Evolutionary conservation across 2,113 vertebrate genomes (phyloP), one percentile per base, ranked within the genome.

Genomic region (Cervus canadensis): DNA sequence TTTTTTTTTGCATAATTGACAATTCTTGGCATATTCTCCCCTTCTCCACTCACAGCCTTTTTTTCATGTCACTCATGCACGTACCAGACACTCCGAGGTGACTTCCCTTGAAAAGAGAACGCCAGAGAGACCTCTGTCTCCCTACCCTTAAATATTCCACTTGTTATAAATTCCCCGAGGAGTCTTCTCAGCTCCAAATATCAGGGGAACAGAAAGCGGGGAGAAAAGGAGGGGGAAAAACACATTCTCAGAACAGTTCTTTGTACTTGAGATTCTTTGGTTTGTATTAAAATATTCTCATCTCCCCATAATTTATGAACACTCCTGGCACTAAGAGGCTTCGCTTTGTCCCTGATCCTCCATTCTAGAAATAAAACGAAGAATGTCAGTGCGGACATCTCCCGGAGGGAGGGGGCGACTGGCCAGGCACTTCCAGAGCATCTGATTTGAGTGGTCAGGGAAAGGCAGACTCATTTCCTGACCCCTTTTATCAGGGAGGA

Each of bases 1-100:
- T 94, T 97, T 95, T 79, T 98, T 98, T 98, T 98, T 98, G 97
- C 98, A 98, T 99, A 99, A 99, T 99, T 99, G 98, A 99, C 98
- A 98, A 98, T 98, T 98, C 98, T 98, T 98, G 98, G 98, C 98
- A 98, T 98, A 98, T 98, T 97, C 98, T 98, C 97, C 57, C 76
- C 97, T 98, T 97, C 98, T 98, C 97, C 90, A 82, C 91, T 91
- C 98, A 98, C 98, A 98, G 98, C 97, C 92, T 98, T 92, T 97
- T 97, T 98, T 99, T 99, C 98, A 98, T 99, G 99, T 98, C 98
- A 98, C 94, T 98, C 98, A 91, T 92, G 95, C 98, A 98, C 96
- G 94, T 98, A 98, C 98, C 97, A 98, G 98, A 99, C 98, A 98
- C 98, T 98, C 98, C 74, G 98, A 98, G 98, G 98, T 98, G 99